Evolutionary conservation across 64 coral and sea anemone genomes (phyloP), one percentile per base, ranked within the genome.

Genomic region (Orbicella faveolata): DNA sequence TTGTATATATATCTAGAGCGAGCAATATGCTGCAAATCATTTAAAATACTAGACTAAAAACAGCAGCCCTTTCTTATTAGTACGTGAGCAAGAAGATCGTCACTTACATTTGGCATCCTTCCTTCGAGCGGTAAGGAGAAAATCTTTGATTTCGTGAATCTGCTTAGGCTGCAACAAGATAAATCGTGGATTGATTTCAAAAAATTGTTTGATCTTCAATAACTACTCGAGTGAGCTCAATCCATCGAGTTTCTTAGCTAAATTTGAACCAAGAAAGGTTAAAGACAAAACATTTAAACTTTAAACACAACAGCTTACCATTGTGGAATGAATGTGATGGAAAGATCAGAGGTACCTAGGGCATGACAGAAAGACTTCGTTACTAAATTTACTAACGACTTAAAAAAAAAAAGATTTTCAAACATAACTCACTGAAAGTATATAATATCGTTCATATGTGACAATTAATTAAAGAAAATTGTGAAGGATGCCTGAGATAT

Each of bases 61-160:
- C 39, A 41, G 39, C 39, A 41, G 39, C 39, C 4, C 2, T 41
- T 41, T 41, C 4, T 41, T 4, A 41, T 41, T 41, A 41, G 39
- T 41, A 41, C 39, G 39, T 41, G 23, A 69, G 20, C 7, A 25
- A 69, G 9, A 21, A 9, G 9, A n/a, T n/a, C 2, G 4, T 63
- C 3, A 88, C 94, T 94, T 91, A 99, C 97, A 95, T 62, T 99
- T 99, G 2, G 97, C 97, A 78, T 99, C 97, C 77, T 99, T 99
- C 26, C 94, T 89, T 73, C 97, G 93, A 75, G 97, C 97, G 73
- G 97, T 99, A 44, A 99, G 52, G 39, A 99, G 94, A 80, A 99
- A 99, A 86, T 99, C 94, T 83, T 99, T 99, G 61, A 99, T 99
- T 91, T 99, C 97, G 86, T 99, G 97, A 84, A 99, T 99, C 89